Conservation (phyloP, 2,888 invertebrate genomes). For the Cenopis cana region DNA sequence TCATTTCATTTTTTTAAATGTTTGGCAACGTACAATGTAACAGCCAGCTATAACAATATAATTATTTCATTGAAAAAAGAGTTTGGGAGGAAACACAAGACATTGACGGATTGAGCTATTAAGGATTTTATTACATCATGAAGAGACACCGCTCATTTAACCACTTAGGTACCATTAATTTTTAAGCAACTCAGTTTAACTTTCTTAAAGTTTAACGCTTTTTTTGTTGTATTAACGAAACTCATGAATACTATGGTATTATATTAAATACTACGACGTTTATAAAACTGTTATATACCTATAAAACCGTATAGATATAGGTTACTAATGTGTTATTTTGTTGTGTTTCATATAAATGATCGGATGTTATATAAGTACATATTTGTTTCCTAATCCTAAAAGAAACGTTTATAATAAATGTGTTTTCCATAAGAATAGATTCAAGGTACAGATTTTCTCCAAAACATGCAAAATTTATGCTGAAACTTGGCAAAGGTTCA, state of each 20-base stretch:
- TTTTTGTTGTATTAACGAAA: no score
- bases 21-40: no score
- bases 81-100: no score
- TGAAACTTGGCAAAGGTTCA: conserved; percentile 72
- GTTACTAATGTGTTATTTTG: neutral
- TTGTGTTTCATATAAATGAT: neutral
- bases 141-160: neutral
- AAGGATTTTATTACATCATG: no score
- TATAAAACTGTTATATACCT: neutral
- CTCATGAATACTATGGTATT: neutral
- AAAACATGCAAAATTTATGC: conserved; percentile 41
- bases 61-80: no score
- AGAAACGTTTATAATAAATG: no score
- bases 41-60: no score
- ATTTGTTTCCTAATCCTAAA: neutral
- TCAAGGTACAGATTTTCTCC: conserved; percentile 14
- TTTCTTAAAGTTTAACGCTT: no score
- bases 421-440: neutral
- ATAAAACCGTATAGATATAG: no score
- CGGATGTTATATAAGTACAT: neutral
- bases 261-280: neutral
- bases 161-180: neutral
- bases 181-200: no score
- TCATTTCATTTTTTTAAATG: no score
- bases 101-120: no score